A percentile compares a stretch with the other conserved stretches of the same genome.
phyloP scores from a whole-genome alignment of 2,888 invertebrate genomes.

The Hydraecia micacea region DNA sequence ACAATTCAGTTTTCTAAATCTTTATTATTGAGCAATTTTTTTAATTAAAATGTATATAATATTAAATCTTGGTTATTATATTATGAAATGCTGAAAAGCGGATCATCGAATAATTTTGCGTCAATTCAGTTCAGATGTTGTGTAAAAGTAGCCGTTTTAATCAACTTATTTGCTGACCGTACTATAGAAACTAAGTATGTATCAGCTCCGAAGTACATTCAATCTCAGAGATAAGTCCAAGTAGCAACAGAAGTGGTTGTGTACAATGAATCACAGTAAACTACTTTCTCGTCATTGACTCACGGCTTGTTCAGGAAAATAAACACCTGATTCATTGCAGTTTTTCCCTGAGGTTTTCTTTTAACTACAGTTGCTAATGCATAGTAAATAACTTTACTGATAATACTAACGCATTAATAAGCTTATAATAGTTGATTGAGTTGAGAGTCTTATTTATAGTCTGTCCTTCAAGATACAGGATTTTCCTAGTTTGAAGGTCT shows the following conservation, averaged over 20 bases:
- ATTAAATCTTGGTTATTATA: no score
- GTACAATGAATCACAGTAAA: conserved; percentile 43
- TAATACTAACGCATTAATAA: neutral
- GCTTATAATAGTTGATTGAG: neutral
- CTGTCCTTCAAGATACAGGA: no score
- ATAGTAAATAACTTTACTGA: neutral
- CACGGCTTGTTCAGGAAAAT: conserved; percentile 34
- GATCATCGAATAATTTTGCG: neutral
- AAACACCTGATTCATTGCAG: conserved; percentile 34
- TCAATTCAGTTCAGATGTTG: neutral
- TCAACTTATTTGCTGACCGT: neutral
- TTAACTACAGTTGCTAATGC: neutral
- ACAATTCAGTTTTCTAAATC: no score
- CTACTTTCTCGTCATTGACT: conserved; percentile 51
- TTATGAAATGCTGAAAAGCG: no score
- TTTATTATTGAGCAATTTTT: no score
- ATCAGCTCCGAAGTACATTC: conserved; percentile 8
- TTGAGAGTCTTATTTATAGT: no score
- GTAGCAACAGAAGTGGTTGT: conserved; percentile 34
- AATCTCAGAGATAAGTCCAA: conserved; percentile 32
- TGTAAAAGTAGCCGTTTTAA: neutral
- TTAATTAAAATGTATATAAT: no score
- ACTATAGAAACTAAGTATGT: neutral
- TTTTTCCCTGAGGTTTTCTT: conserved; percentile 15
- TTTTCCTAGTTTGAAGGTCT: neutral